Evolutionary conservation across 2,113 vertebrate species (phyloP).

Genomic region (Phalacrocorax pelagicus): DNA sequence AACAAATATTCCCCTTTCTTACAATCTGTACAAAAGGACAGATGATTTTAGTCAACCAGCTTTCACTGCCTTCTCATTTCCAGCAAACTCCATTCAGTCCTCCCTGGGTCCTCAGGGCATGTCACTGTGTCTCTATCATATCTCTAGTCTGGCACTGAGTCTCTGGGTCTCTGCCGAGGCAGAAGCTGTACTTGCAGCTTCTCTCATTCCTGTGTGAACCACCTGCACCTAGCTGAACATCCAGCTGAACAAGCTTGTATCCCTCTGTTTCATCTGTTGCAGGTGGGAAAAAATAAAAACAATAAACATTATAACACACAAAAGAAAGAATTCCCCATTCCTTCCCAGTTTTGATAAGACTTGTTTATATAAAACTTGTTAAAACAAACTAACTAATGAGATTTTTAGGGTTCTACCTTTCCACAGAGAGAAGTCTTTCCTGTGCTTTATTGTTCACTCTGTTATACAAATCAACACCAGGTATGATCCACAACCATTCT

Average conservation of each 20-base stretch:
- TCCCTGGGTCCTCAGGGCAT: not conserved
- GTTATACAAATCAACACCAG: not conserved
- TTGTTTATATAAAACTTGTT: not conserved
- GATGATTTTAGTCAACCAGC: not conserved
- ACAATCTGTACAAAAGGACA: not conserved
- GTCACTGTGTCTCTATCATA: not conserved
- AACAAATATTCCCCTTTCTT: not conserved
- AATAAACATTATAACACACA: accelerated
- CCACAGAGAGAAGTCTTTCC: not conserved
- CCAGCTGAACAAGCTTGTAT: not conserved
- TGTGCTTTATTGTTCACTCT: not conserved
- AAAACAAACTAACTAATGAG: not conserved
- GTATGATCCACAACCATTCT: not conserved
- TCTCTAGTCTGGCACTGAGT: not conserved
- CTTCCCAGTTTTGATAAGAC: not conserved
- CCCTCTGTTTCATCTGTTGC: not conserved
- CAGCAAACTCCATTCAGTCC: not conserved
- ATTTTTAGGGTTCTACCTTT: not conserved
- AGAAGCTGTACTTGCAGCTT: not conserved
- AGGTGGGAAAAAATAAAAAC: not conserved
- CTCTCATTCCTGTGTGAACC: not conserved
- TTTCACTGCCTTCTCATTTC: not conserved
- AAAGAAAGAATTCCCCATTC: not conserved
- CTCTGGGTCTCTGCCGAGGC: not conserved
- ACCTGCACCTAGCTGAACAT: not conserved